Conservation (phyloP, 2,888 invertebrate species). For the Osmoderma eremita region DNA sequence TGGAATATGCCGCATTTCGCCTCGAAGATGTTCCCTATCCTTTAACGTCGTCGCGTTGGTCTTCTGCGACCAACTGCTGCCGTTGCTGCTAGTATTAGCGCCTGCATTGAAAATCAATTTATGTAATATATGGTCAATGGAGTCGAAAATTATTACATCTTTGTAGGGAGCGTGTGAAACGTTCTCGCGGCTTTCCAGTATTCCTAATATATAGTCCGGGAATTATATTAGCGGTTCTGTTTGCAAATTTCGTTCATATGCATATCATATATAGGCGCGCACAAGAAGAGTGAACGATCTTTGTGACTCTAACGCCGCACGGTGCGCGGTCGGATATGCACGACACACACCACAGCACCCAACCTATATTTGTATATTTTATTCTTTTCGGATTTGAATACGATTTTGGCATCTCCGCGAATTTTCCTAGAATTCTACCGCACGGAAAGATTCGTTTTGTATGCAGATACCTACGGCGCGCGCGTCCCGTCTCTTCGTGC, state of each 20-base stretch:
- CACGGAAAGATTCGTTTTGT: conserved; percentile 51
- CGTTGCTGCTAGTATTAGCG: conserved; percentile 27
- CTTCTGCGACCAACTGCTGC: conserved; percentile 1
- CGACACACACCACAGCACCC: too few species aligned
- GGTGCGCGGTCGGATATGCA: too few species aligned
- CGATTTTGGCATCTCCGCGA: conserved; percentile 57
- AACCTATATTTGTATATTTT: background rate
- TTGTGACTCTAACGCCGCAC: background rate
- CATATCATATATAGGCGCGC: background rate
- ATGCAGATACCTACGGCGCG: conserved; percentile 53
- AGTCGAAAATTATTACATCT: conserved; percentile 52
- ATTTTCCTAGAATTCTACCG: conserved; percentile 50
- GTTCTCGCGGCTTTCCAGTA: conserved; percentile 42
- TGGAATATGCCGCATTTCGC: background rate
- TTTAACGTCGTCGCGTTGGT: background rate
- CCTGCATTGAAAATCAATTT: conserved; percentile 46
- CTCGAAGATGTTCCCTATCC: background rate
- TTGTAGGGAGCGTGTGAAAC: conserved; percentile 50
- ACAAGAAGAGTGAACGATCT: too few species aligned
- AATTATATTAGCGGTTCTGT: conserved; percentile 51
- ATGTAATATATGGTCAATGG: conserved; percentile 46
- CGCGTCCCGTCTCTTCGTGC: background rate
- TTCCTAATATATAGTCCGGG: background rate
- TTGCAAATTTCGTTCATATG: conserved; percentile 53
- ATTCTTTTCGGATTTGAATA: conserved; percentile 58